Percentiles rank a stretch among this genome's conserved stretches.
These are phyloP conservation scores for Anseranas semipalmata DNA, from an alignment of 2,113 vertebrate genomes.

Conservation along the genomic window DNA sequence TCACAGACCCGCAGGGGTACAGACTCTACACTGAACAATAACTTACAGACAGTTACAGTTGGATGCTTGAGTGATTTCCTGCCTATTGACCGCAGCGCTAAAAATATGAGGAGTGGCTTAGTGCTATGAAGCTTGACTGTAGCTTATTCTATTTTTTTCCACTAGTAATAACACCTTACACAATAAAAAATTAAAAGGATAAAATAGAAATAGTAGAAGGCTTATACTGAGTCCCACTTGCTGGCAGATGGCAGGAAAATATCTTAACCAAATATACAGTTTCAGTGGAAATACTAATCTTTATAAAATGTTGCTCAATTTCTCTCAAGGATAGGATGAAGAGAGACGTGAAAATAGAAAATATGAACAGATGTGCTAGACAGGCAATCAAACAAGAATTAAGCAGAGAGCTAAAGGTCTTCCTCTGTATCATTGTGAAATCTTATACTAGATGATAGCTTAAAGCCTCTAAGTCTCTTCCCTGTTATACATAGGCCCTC, in stretches of 20 bases:
- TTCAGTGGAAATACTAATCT: neutral
- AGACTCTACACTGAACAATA: neutral
- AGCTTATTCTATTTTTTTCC: neutral
- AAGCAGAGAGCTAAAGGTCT: neutral
- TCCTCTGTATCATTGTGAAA: neutral
- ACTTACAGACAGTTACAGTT: neutral
- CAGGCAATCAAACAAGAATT: neutral
- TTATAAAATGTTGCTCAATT: neutral
- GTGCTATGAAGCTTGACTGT: neutral
- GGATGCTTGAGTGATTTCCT: neutral
- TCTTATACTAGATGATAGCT: neutral
- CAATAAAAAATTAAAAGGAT: neutral
- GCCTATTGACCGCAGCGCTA: neutral
- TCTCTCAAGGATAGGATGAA: neutral
- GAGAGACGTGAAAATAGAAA: neutral
- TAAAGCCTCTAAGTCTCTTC: neutral
- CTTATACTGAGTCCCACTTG: neutral
- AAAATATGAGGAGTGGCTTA: neutral
- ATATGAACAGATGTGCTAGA: neutral
- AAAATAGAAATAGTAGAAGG: neutral
- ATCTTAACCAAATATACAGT: neutral
- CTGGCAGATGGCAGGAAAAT: neutral
- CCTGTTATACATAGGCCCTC: rapidly evolving
- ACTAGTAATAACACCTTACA: neutral
- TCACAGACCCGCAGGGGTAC: neutral